These are phyloP conservation scores for Trichomalopsis sarcophagae DNA, from an alignment of 1,140 invertebrate genomes.

Conservation along the genomic window DNA sequence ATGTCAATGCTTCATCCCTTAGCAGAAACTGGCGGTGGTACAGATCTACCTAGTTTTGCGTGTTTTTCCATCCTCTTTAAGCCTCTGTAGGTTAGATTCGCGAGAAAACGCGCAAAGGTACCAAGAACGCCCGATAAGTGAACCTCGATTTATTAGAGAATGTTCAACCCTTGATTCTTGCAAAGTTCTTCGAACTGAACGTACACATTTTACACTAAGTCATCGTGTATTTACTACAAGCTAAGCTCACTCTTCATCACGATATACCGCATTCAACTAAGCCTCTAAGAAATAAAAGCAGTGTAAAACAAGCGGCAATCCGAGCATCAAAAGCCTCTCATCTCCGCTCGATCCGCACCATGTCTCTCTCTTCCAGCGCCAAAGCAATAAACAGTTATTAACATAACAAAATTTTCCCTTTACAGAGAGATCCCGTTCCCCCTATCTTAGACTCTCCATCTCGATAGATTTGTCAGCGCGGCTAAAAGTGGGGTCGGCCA, in stretches of 20 bases:
- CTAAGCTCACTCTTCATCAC: not conserved
- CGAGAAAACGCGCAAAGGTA: too few species aligned
- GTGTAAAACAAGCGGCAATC: not conserved
- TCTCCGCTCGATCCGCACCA: conserved; percentile 1
- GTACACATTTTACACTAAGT: too few species aligned
- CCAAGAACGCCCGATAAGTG: too few species aligned
- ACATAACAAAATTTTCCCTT: conserved; percentile 53
- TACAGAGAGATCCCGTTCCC: not conserved
- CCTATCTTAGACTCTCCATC: conserved; percentile 15
- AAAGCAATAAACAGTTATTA: conserved; percentile 51
- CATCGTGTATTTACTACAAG: not conserved
- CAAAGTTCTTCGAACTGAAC: not conserved
- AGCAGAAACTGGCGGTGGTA: too few species aligned
- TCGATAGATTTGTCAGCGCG: conserved; percentile 42
- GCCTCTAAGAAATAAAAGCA: not conserved
- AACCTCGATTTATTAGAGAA: too few species aligned
- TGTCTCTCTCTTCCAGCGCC: not conserved
- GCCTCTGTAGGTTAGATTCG: too few species aligned
- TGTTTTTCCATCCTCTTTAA: too few species aligned
- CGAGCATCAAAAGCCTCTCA: not conserved
- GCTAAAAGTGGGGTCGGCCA: conserved; percentile 32
- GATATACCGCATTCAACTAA: not conserved
- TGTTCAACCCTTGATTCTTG: too few species aligned
- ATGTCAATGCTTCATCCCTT: too few species aligned
- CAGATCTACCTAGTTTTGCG: too few species aligned